Percentiles rank a stretch among this genome's conserved stretches.
phyloP scores from a whole-genome alignment of 2,797 vertebrate species.

The Picus viridis region DNA sequence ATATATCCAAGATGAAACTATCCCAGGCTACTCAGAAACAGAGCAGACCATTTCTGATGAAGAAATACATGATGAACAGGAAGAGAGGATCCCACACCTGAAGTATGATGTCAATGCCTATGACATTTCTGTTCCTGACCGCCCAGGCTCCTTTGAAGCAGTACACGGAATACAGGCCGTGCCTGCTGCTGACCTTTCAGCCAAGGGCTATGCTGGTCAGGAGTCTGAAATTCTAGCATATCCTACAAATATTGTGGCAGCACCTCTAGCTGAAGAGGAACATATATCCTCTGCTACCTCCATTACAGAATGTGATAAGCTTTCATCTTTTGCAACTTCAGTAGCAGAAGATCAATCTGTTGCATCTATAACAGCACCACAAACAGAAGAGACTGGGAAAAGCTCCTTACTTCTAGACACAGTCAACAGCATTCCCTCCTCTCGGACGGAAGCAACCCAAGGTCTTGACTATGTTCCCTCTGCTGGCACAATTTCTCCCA shows the following conservation, averaged over 20 bases:
- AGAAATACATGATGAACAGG: slow-evolving; percentile 94
- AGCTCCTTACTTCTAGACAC: slow-evolving; percentile 91
- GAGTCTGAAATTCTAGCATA: slow-evolving; percentile 87
- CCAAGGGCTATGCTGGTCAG: slow-evolving; percentile 82
- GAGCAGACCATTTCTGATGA: slow-evolving; percentile 99
- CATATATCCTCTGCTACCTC: slow-evolving; percentile 98
- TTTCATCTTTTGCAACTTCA: slow-evolving; percentile 96
- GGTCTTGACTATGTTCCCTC: slow-evolving; percentile 96
- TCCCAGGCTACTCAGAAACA: slow-evolving; percentile 96
- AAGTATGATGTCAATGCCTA: slow-evolving; percentile 87
- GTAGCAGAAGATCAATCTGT: slow-evolving; percentile 97
- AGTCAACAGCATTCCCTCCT: slow-evolving; percentile 87
- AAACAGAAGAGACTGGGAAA: slow-evolving; percentile 92
- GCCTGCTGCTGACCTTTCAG: slow-evolving; percentile 73
- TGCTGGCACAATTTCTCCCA: slow-evolving; percentile 97
- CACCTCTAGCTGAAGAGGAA: slow-evolving; percentile 96
- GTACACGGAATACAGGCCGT: slow-evolving; percentile 85
- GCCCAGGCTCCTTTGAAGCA: slow-evolving; percentile 86
- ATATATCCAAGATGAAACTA: slow-evolving; percentile 97
- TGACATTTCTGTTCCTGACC: slow-evolving; percentile 89
- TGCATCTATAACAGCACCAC: slow-evolving; percentile 93
- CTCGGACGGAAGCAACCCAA: slow-evolving; percentile 89
- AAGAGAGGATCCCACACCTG: slow-evolving; percentile 90
- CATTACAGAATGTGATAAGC: slow-evolving; percentile 97
- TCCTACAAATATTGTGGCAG: slow-evolving; percentile 90